Evolutionary conservation across 2,888 invertebrate genomes (phyloP), one percentile per base, ranked within the genome.

Genomic region (Macrosoma leucophasiata): DNA sequence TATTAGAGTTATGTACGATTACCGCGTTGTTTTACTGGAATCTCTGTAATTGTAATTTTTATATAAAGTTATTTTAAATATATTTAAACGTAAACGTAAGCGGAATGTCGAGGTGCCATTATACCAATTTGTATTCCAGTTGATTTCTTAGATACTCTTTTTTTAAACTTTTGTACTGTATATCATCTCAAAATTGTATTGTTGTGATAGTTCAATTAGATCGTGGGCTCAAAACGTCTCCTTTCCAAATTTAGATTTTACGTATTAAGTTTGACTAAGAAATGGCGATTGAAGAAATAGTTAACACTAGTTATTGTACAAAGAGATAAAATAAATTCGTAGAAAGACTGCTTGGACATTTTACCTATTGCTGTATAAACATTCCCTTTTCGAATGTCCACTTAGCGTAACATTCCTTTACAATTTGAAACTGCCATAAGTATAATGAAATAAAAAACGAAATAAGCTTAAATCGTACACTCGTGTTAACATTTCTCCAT

Each of bases 81-180:
- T 73, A 74, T 70, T 67, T 67, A 72, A 71, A 67, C 55, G 41
- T 68, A 58, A 71, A 68, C 51, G 62, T 78, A 73, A 74, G 72
- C 59, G 67, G 71, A 74, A 69, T 61, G 75, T 75, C 68, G 74
- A 75, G 79, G 82, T 84, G 82, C 82, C 82, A 84, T 84, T 72
- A 74, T 73, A 76, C 68, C 70, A 63, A 62, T 74, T 71, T 73
- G 64, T 78, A 75, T 68, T 76, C 64, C 66, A 68, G 62, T 65
- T 54, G 55, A 60, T 65, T 53, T 53, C 46, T 64, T 66, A 60
- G 54, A 48, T 43, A 52, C 63, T 62, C 55, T 46, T 62, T 55
- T 55, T 31, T 45, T 44, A 36, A 28, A 11, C 19, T 32, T 32
- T 32, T 32, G 24, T 47, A 49, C 45, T 40, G 40, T 48, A 43